These are phyloP conservation scores for Cryptomyrus ogoouensis DNA, from an alignment of 2,113 vertebrate genomes.

Conservation along the genomic window DNA sequence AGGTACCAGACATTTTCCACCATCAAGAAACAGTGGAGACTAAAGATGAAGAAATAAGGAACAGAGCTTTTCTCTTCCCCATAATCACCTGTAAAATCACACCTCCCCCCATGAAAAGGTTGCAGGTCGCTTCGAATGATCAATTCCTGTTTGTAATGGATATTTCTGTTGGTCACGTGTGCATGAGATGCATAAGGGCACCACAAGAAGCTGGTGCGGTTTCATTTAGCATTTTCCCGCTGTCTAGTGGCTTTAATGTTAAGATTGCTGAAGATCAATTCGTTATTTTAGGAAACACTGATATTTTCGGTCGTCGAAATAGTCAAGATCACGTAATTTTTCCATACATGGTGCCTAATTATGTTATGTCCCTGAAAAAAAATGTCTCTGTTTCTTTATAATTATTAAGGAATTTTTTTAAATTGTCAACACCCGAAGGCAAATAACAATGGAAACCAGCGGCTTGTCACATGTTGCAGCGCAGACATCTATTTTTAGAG, in stretches of 20 bases:
- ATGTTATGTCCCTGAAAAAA: not conserved
- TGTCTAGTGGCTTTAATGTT: not conserved
- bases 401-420: not conserved
- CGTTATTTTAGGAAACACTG: not conserved
- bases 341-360: not conserved
- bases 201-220: not conserved
- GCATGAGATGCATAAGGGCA: not conserved
- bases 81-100: not conserved
- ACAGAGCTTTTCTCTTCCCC: conserved; percentile 31
- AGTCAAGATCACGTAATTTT: not conserved
- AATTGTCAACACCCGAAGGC: not conserved
- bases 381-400: not conserved
- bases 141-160: not conserved
- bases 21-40: conserved; percentile 11
- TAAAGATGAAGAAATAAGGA: conserved; percentile 31
- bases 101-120: not conserved
- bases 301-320: not conserved
- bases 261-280: not conserved
- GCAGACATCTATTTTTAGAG: not conserved
- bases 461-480: not conserved
- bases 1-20: conserved; percentile 3
- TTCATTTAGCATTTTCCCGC: not conserved
- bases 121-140: not conserved
- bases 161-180: conserved; percentile 5
- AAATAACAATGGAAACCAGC: not conserved